phyloP scores from a whole-genome alignment of 2,888 invertebrate species.

The Cactoblastis cactorum region DNA sequence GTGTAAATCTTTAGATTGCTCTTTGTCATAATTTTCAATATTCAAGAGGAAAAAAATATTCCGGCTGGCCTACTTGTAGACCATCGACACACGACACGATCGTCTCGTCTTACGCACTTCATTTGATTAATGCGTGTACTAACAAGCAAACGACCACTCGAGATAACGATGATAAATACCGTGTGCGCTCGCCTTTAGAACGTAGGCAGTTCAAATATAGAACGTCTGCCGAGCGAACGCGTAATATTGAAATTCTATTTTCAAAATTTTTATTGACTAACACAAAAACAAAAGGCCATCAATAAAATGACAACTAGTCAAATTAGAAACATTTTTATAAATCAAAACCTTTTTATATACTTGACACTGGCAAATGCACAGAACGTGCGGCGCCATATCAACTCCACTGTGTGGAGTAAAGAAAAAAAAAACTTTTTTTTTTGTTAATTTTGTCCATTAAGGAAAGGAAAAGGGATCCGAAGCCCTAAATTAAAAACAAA shows the following conservation, averaged over 20 bases:
- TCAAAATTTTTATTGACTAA: neutral
- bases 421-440: too few species aligned
- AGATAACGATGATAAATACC: conserved; percentile 41
- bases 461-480: too few species aligned
- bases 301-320: too few species aligned
- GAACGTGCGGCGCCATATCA: too few species aligned
- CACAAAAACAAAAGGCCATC: neutral
- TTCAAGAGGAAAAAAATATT: neutral
- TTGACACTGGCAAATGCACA: too few species aligned
- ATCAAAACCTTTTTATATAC: too few species aligned
- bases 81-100: conserved; percentile 50
- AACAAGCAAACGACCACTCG: conserved; percentile 66
- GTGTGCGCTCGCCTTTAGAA: conserved; percentile 30
- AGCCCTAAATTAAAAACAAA: too few species aligned
- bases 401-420: too few species aligned
- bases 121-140: conserved; percentile 72
- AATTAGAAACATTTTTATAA: too few species aligned
- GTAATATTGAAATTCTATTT: neutral
- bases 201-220: neutral
- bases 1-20: too few species aligned
- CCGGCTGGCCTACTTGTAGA: neutral
- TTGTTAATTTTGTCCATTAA: too few species aligned
- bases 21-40: neutral
- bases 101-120: conserved; percentile 70
- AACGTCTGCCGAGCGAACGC: neutral